These are phyloP conservation scores for Neotoma lepida DNA, from an alignment of 2,113 vertebrate genomes.

Conservation along the genomic window DNA sequence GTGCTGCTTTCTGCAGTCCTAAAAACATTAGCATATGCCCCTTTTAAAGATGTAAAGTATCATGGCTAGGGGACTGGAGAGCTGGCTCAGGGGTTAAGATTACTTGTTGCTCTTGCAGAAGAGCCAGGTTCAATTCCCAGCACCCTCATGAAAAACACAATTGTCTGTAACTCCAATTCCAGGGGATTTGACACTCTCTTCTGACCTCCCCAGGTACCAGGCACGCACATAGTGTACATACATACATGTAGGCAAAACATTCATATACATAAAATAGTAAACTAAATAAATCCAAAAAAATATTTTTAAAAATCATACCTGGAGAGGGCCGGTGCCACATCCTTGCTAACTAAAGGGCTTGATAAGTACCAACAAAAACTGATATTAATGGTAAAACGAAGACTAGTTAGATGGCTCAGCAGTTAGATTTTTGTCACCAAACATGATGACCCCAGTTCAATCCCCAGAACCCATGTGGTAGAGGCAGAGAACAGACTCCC, in stretches of 20 bases:
- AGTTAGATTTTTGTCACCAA: neutral
- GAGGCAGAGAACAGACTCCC: neutral
- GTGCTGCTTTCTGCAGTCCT: neutral
- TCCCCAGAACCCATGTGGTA: neutral
- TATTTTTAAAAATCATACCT: neutral
- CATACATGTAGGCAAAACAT: neutral
- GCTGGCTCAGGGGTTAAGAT: neutral
- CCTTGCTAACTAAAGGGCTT: neutral
- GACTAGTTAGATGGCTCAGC: neutral
- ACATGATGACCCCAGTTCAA: neutral
- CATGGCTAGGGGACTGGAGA: neutral
- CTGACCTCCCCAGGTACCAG: neutral
- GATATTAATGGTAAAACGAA: neutral
- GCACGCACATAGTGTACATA: neutral
- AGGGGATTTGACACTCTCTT: neutral
- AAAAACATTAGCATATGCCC: neutral
- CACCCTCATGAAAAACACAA: neutral
- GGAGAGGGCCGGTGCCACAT: neutral
- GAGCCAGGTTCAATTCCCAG: neutral
- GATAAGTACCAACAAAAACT: neutral
- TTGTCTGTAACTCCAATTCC: neutral
- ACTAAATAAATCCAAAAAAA: neutral
- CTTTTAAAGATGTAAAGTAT: neutral
- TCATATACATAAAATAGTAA: neutral
- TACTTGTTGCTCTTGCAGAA: neutral